Base-by-base conservation (phyloP, 2,113 vertebrate species). In the Pimephales promelas region DNA sequence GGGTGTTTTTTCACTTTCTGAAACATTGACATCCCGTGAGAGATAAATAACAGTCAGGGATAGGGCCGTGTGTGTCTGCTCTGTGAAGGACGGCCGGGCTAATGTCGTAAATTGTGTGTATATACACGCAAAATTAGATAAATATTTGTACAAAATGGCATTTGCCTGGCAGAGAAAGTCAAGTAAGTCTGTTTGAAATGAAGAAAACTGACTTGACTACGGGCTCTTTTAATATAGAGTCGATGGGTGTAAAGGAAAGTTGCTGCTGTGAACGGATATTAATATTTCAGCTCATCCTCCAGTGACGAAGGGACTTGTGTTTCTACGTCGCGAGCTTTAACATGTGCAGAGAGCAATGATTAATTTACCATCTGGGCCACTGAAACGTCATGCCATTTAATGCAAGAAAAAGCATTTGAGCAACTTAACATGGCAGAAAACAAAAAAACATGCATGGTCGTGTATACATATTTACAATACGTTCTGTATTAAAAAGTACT, bases 311-410 rank as follows among this genome's bases (percentile, higher is more conserved):
- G 13, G 57, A 22, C 20, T 9, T 10, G 34, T 40, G 34, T 40
- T 77, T 22, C n/a, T 31, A 31, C 52, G 40, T 54, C 24, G 31
- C 34, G 74, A 40, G 31, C 20, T 36, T 59, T 77, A 57, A 77
- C 74, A 59, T 77, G 24, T 59, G 10, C 74, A 40, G n/a, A 54
- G 28, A 52, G 72, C 72, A 3, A 52, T 59, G 74, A 77, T 40
- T 77, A 14, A 77, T 77, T 59, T n/a, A 59, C 54, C 74, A 77
- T 77, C 54, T 77, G 74, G 34, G 31, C 3, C 74, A 9, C 28
- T 36, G 7, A 16, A 10, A 5, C 36, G 0, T 1, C 0, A 10
- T 40, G 57, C 16, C 34, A 40, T 77, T 77, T 77, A 24, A 59
- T 40, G 28, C 28, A 4, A 2, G 54, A 75, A 68, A 68, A 68